Base-by-base conservation (phyloP, 1,140 invertebrate genomes). In the Drosophila eugracilis region DNA sequence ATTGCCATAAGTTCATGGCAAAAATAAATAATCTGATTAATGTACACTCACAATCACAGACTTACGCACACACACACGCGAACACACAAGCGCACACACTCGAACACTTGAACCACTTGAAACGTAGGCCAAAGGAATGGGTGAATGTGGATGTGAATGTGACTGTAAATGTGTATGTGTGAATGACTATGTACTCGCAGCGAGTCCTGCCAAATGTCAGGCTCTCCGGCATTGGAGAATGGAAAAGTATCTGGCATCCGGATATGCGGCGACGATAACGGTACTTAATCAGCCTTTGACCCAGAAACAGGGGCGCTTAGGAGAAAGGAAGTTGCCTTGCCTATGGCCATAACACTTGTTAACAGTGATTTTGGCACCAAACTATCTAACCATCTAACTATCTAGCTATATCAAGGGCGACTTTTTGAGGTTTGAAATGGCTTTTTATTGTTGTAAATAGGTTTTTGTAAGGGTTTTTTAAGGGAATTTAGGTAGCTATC, bases 221-320 rank as follows among this genome's bases (percentile, higher is more conserved):
- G 41, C 5, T 14, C 12, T 7, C 2, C 5, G 19, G 12, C 17
- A 3, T 2, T 14, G 34, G 5, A 1, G 34, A 12, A 10, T 2
- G 15, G n/a, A 21, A 28, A 32, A 42, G n/a, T 17, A 12, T 41
- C 60, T 24, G 62, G 54, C 34, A 44, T 19, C 55, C 59, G 65
- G 75, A 59, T 44, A 54, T 76, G 80, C 48, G 54, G 44, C 41
- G 32, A 19, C 49, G 54, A 67, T 74, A 72, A 59, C 72, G 71
- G 66, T 45, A 84, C 75, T 84, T 84, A 84, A 67, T 85, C 75
- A 75, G 75, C 80, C 84, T 85, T 84, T 79, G 79, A 50, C 69
- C 47, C 54, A 72, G 30, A 42, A 10, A 28, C n/a, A n/a, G 28
- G 30, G 30, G 5, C 15, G 37, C 30, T 22, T 12, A 48, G 36